These are phyloP conservation scores for Neuroterus valhalla DNA, from an alignment of 1,140 invertebrate species.

Conservation along the genomic window DNA sequence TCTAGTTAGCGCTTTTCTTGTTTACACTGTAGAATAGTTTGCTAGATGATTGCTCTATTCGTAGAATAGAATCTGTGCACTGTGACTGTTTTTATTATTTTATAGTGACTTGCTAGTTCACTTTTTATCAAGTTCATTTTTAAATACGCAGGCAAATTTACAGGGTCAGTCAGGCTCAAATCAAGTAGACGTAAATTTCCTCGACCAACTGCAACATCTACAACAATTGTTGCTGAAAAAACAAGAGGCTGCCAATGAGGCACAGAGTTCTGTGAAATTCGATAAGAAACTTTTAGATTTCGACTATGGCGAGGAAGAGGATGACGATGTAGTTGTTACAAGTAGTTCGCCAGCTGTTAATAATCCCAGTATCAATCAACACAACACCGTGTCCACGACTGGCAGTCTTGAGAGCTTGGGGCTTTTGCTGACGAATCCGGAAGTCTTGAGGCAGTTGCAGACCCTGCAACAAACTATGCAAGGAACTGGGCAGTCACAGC, in stretches of 20 bases:
- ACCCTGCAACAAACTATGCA: slow-evolving; percentile 78
- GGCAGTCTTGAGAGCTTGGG: slow-evolving; percentile 70
- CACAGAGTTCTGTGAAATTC: slow-evolving; percentile 78
- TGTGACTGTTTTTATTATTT: not conserved
- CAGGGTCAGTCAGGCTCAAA: slow-evolving; percentile 66
- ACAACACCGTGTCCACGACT: slow-evolving; percentile 58
- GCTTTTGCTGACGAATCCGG: slow-evolving; percentile 70
- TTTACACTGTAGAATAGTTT: no score
- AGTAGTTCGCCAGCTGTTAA: slow-evolving; percentile 63
- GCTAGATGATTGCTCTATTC: no score
- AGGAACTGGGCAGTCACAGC: slow-evolving; percentile 63
- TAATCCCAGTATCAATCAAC: slow-evolving; percentile 57
- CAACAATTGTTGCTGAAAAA: slow-evolving; percentile 78
- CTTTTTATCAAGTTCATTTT: slow-evolving; percentile 3
- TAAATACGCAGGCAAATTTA: slow-evolving; percentile 26
- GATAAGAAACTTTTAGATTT: slow-evolving; percentile 88
- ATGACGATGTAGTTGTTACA: slow-evolving; percentile 77
- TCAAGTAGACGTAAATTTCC: slow-evolving; percentile 69
- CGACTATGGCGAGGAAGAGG: slow-evolving; percentile 89
- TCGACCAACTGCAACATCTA: slow-evolving; percentile 78
- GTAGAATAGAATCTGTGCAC: no score
- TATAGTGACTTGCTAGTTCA: not conserved
- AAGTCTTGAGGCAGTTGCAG: slow-evolving; percentile 81
- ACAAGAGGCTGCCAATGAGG: slow-evolving; percentile 68
- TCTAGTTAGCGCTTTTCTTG: no score